Conservation (phyloP, 2,113 vertebrate species). For the Microtus richardsoni region DNA sequence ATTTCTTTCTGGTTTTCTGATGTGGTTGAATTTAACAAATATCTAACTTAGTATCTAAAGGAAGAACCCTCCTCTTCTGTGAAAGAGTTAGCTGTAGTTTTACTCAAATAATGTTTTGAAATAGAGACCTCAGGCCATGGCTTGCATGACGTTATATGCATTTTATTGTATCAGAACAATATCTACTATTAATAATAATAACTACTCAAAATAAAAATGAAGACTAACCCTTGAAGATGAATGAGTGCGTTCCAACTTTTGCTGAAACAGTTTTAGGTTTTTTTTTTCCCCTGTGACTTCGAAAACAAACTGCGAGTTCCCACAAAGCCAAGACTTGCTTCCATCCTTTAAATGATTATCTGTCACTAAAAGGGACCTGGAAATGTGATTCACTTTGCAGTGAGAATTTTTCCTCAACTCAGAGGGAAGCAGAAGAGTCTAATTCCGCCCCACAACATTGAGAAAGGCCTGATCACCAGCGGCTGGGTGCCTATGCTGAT, state of each 20-base stretch:
- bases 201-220: background rate
- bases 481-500: background rate
- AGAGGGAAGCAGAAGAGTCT: background rate
- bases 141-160: background rate
- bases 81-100: background rate
- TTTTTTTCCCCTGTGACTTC: background rate
- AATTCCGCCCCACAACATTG: background rate
- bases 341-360: background rate
- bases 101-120: background rate
- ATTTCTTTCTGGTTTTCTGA: conserved; percentile 8
- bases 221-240: background rate
- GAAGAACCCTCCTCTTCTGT: background rate
- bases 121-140: background rate
- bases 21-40: background rate
- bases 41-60: background rate
- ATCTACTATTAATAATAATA: background rate
- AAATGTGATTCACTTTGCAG: background rate
- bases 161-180: background rate
- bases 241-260: background rate
- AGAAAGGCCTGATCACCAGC: background rate
- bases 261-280: background rate
- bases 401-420: conserved; percentile 5
- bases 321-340: background rate
- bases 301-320: conserved; percentile 11
- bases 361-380: background rate